Conservation (phyloP, 2,113 vertebrate genomes). For the Hipposideros armiger region DNA sequence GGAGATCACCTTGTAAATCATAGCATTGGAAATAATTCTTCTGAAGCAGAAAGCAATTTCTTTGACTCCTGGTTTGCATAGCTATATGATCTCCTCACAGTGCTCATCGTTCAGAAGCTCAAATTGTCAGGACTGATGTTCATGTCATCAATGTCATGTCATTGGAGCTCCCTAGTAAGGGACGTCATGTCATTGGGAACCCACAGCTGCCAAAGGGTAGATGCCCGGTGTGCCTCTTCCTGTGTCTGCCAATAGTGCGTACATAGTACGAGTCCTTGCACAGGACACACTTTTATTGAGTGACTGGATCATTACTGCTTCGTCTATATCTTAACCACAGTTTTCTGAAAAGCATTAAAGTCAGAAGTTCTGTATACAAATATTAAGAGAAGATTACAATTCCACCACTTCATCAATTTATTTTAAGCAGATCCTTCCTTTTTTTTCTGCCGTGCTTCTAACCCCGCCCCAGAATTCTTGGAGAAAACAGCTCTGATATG, state of each 20-base stretch:
- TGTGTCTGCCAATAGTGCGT: fast-evolving
- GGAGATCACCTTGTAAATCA: not conserved
- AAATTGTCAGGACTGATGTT: not conserved
- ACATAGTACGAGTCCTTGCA: not conserved
- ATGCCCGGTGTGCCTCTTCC: not conserved
- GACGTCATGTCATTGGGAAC: not conserved
- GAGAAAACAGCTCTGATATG: slow-evolving; percentile 2
- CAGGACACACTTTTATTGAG: not conserved
- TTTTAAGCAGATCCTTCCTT: slow-evolving; percentile 35
- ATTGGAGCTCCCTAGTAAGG: not conserved
- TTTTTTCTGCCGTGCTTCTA: slow-evolving; percentile 16
- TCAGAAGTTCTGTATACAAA: not conserved
- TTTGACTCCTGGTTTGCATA: not conserved
- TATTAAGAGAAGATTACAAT: slow-evolving; percentile 21
- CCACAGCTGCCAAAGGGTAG: not conserved
- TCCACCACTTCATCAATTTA: not conserved
- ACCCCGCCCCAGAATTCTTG: not conserved
- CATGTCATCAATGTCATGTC: not conserved
- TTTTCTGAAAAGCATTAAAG: not conserved
- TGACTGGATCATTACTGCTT: not conserved
- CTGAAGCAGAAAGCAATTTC: not conserved
- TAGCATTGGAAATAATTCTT: not conserved
- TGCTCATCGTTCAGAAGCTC: not conserved
- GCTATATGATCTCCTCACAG: not conserved
- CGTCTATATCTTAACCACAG: not conserved